Evolutionary conservation across 2,113 vertebrate species (phyloP).

Genomic region (Phalacrocorax carbo): DNA sequence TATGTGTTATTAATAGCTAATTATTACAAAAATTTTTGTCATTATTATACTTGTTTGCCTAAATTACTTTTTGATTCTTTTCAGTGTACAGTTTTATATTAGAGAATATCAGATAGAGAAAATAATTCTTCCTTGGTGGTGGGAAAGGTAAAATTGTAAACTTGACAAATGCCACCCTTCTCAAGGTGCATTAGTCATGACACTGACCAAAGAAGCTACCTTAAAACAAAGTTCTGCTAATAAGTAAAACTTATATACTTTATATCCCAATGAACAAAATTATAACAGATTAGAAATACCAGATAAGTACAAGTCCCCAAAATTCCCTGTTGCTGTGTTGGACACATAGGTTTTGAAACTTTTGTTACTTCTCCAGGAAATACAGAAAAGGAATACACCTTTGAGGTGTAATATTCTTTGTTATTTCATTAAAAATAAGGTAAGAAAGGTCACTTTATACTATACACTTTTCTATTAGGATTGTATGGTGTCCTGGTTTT

Average conservation of each 20-base stretch:
- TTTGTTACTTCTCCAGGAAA: neutral
- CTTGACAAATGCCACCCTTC: neutral
- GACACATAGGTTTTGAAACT: neutral
- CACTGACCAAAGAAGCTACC: neutral
- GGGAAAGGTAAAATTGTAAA: neutral
- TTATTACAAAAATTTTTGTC: neutral
- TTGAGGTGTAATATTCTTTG: neutral
- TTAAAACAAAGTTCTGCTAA: neutral
- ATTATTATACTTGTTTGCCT: neutral
- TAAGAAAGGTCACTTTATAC: neutral
- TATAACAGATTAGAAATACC: neutral
- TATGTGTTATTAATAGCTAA: neutral
- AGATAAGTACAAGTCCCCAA: neutral
- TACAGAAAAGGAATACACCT: neutral
- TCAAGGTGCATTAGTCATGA: neutral
- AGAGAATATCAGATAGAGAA: neutral
- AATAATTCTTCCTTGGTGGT: neutral
- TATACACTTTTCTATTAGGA: neutral
- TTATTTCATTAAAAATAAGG: neutral
- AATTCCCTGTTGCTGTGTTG: neutral
- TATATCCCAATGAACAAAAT: neutral
- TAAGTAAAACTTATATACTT: neutral
- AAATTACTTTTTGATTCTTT: neutral
- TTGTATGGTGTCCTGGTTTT: neutral
- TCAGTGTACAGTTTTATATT: neutral